phyloP scores from a whole-genome alignment of 1,140 invertebrate species.

The Listronotus oregonensis region DNA sequence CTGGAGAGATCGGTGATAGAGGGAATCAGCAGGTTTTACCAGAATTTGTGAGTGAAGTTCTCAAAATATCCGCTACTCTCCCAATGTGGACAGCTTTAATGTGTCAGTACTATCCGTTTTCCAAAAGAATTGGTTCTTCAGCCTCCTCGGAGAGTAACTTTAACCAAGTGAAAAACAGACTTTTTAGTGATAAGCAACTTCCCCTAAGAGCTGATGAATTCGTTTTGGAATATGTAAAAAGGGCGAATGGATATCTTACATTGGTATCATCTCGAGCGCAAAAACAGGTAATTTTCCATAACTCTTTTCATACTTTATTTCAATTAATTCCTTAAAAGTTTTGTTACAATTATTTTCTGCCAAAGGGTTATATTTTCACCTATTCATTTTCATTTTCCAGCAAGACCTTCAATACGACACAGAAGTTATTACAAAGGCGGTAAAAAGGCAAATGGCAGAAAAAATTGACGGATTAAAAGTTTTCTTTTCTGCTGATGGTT shows the following conservation, averaged over 20 bases:
- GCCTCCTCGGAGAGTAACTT: conserved; percentile 5
- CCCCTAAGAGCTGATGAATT: not conserved
- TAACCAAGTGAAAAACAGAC: not conserved
- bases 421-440: too few relatives aligned
- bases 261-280: too few relatives aligned
- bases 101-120: not conserved
- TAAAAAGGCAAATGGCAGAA: too few relatives aligned
- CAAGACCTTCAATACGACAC: too few relatives aligned
- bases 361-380: too few relatives aligned
- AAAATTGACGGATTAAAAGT: too few relatives aligned
- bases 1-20: conserved; percentile 3
- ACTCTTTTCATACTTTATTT: too few relatives aligned
- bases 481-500: too few relatives aligned
- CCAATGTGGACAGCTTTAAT: conserved; percentile 5
- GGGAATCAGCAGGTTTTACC: conserved; percentile 4
- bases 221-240: not conserved
- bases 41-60: not conserved
- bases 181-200: conserved; percentile 5
- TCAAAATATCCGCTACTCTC: conserved; percentile 1
- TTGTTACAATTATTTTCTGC: too few relatives aligned
- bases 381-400: too few relatives aligned
- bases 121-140: not conserved
- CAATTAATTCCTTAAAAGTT: too few relatives aligned
- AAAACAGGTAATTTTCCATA: too few relatives aligned
- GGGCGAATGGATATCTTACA: not conserved